Evolutionary conservation across 2,888 invertebrate species (phyloP).

Genomic region (Sminthurides aquaticus): DNA sequence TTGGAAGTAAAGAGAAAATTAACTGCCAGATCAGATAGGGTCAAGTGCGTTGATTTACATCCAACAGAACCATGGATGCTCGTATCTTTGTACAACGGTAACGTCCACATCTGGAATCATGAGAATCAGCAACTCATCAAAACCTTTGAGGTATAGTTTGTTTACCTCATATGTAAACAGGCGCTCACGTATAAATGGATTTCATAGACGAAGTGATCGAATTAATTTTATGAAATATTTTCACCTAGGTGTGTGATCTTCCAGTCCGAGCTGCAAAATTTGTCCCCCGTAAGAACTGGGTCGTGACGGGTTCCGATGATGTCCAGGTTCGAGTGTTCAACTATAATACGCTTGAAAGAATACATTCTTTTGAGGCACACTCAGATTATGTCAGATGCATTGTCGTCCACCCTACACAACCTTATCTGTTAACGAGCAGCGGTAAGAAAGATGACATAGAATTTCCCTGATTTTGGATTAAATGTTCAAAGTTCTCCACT

Average conservation of each 20-base stretch:
- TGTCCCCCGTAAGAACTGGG: conserved; percentile 96
- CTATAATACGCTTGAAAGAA: conserved; percentile 94
- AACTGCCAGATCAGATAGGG: conserved; percentile 94
- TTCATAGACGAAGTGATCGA: not conserved
- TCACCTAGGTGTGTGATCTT: conserved; percentile 69
- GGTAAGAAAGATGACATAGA: conserved; percentile 56
- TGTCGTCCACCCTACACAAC: conserved; percentile 93
- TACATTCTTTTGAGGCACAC: conserved; percentile 95
- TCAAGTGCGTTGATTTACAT: conserved; percentile 96
- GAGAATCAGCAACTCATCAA: conserved; percentile 85
- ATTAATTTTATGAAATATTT: not conserved
- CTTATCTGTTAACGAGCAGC: conserved; percentile 90
- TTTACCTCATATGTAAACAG: too few relatives aligned
- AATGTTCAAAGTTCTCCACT: not conserved
- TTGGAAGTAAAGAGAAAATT: conserved; percentile 97
- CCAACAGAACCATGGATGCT: conserved; percentile 98
- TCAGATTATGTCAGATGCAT: conserved; percentile 96
- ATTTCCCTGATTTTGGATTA: conserved; percentile 36
- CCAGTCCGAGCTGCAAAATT: conserved; percentile 95
- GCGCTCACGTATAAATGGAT: too few relatives aligned
- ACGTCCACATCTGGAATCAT: conserved; percentile 99
- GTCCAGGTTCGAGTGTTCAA: conserved; percentile 94
- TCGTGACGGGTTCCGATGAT: conserved; percentile 93
- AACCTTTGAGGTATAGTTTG: conserved; percentile 68
- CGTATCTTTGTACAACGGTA: conserved; percentile 95